Conservation (phyloP, 2,888 invertebrate genomes). For the Tenodera sinensis region DNA sequence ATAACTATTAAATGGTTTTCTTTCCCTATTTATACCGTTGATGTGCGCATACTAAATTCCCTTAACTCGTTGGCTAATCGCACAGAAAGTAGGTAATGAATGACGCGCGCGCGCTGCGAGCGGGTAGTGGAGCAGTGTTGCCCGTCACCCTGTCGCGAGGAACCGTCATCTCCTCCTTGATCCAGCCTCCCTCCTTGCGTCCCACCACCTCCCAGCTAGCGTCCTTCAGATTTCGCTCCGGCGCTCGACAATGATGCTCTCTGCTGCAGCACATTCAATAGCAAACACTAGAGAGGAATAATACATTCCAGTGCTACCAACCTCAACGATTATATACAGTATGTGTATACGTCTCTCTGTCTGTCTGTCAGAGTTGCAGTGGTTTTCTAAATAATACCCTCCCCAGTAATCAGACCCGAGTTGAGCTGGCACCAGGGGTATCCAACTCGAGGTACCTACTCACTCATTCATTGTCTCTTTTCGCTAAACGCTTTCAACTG, state of each 20-base stretch:
- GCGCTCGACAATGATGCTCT: slow-evolving; percentile 28
- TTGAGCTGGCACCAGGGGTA: not conserved
- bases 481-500: not conserved
- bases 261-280: slow-evolving; percentile 19
- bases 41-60: too few relatives aligned
- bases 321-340: slow-evolving; percentile 11
- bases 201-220: not conserved
- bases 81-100: too few relatives aligned
- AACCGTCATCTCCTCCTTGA: not conserved
- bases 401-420: slow-evolving; percentile 2
- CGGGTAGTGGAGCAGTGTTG: not conserved
- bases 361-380: slow-evolving; percentile 6
- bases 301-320: slow-evolving; percentile 23
- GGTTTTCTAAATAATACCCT: slow-evolving; percentile 21
- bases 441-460: not conserved
- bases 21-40: too few relatives aligned
- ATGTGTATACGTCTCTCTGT: not conserved
- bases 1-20: too few relatives aligned
- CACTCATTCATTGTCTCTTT: not conserved
- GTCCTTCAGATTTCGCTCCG: slow-evolving; percentile 22
- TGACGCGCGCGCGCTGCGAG: too few relatives aligned
- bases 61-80: too few relatives aligned
- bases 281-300: slow-evolving; percentile 29
- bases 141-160: not conserved
- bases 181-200: not conserved